Conservation (phyloP, 1,140 invertebrate species). For the Cydia splendana region DNA sequence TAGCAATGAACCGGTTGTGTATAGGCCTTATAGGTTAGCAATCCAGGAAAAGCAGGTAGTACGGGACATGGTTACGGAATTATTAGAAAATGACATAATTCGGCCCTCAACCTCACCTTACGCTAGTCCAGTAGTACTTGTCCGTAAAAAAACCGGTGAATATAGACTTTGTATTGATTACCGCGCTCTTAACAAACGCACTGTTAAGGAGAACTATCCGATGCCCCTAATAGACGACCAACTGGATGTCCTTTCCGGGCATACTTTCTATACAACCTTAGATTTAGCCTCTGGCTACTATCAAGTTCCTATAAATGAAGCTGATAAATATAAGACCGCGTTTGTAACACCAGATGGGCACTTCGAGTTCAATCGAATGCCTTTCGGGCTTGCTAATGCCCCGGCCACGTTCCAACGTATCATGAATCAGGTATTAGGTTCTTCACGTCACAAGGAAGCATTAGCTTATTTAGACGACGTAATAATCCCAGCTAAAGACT, state of each 20-base stretch:
- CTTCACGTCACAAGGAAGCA: slow-evolving; percentile 10
- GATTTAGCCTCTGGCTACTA: no score
- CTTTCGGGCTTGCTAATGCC: slow-evolving; percentile 64
- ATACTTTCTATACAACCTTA: slow-evolving; percentile 66
- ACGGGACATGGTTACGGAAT: slow-evolving; percentile 50
- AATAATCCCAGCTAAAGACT: slow-evolving; percentile 32
- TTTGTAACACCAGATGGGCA: no score
- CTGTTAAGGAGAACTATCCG: slow-evolving; percentile 32
- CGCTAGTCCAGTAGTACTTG: slow-evolving; percentile 34
- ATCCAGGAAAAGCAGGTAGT: slow-evolving; percentile 43
- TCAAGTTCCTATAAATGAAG: no score
- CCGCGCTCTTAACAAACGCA: slow-evolving; percentile 33
- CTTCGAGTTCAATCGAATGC: slow-evolving; percentile 47
- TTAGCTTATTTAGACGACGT: no score
- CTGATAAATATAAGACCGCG: no score
- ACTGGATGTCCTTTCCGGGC: no score
- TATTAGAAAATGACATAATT: no score
- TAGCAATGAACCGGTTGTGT: no score
- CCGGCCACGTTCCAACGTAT: slow-evolving; percentile 51
- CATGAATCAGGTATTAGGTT: slow-evolving; percentile 43
- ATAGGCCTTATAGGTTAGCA: no score
- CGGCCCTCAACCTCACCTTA: no score
- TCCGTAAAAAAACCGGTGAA: slow-evolving; percentile 42
- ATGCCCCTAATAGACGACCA: slow-evolving; percentile 36
- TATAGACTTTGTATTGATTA: no score